Evolutionary conservation across 2,113 vertebrate genomes (phyloP).

Genomic region (Pionites leucogaster): DNA sequence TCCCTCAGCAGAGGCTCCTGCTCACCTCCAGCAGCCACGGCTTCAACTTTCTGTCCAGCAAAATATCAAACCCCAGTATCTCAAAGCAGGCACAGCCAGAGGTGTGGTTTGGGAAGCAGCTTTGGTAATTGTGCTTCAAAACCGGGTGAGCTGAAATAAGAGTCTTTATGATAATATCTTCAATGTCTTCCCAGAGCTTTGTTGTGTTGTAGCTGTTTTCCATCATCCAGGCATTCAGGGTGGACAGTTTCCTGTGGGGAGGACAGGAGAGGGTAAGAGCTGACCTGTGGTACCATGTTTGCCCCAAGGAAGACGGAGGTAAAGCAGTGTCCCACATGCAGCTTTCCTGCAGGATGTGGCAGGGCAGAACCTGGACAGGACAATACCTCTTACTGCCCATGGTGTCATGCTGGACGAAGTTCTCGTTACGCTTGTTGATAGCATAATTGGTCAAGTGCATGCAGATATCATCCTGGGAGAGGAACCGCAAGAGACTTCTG

Average conservation of each 20-base stretch:
- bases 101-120: constrained; percentile 74
- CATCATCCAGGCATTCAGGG: constrained; percentile 73
- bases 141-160: constrained; percentile 78
- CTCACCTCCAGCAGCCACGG: constrained; percentile 84
- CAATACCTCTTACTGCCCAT: constrained; percentile 81
- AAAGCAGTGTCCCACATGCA: background rate
- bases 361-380: background rate
- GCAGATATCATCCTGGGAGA: constrained; percentile 74
- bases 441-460: constrained; percentile 85
- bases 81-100: constrained; percentile 78
- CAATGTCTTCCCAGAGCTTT: constrained; percentile 75
- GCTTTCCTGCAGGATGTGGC: background rate
- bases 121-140: constrained; percentile 80
- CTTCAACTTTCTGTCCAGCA: constrained; percentile 79
- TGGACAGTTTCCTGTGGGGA: constrained; percentile 77
- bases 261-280: background rate
- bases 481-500: background rate
- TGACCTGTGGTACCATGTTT: background rate
- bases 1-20: background rate
- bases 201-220: constrained; percentile 60
- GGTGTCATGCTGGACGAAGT: constrained; percentile 72
- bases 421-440: constrained; percentile 79
- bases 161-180: constrained; percentile 80
- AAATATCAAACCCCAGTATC: constrained; percentile 81
- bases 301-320: background rate